Conservation (phyloP, 2,797 vertebrate genomes). For the Nothura maculosa region DNA sequence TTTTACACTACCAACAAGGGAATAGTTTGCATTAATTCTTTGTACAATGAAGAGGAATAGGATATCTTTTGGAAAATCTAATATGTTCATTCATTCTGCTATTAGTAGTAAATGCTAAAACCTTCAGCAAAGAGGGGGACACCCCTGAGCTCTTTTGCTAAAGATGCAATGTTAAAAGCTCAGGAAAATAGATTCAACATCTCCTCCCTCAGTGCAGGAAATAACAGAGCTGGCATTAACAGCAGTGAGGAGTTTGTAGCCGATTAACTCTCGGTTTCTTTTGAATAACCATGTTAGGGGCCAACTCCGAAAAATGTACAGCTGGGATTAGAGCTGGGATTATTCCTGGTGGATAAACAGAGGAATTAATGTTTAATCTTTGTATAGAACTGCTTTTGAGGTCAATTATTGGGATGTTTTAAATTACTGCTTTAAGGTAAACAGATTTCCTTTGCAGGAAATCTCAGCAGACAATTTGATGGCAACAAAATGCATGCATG, state of each 20-base stretch:
- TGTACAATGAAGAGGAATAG: neutral
- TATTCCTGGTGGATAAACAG: neutral
- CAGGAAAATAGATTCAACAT: neutral
- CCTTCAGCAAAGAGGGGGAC: neutral
- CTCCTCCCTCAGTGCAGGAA: neutral
- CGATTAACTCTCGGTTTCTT: neutral
- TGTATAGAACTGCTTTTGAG: neutral
- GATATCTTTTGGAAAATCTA: neutral
- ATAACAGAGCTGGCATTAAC: neutral
- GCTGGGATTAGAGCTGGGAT: neutral
- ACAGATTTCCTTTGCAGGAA: neutral
- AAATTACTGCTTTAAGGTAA: neutral
- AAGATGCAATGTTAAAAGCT: neutral
- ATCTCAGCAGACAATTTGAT: neutral
- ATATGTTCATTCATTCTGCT: neutral
- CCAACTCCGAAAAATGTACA: neutral
- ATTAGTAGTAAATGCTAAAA: neutral
- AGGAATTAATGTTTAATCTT: constrained; percentile 4
- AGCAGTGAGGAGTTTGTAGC: neutral
- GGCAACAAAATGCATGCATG: neutral
- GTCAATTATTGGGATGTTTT: neutral
- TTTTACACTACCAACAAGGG: neutral
- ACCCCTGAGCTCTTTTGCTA: neutral
- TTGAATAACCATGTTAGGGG: neutral
- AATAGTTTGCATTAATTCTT: neutral